A percentile compares a stretch with the other conserved stretches of the same genome.
phyloP scores from a whole-genome alignment of 2,888 invertebrate genomes.

The Drosophila acutilabella region DNA sequence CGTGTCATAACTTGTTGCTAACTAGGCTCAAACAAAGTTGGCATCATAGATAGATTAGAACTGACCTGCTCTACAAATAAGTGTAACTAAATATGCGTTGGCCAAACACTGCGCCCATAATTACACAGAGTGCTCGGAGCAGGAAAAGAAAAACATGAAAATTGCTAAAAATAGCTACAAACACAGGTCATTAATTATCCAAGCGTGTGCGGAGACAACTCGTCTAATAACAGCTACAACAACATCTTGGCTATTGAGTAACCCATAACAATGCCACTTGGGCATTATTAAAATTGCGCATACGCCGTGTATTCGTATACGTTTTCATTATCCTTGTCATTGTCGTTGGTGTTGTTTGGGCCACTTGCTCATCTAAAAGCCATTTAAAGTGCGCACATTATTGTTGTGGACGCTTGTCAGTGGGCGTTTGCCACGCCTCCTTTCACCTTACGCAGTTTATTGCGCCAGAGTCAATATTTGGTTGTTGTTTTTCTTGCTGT shows the following conservation, averaged over 20 bases:
- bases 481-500: constrained; percentile 52
- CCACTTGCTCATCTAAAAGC: constrained; percentile 56
- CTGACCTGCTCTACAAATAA: constrained; percentile 46
- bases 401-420: constrained; percentile 41
- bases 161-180: constrained; percentile 38
- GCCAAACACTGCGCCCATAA: constrained; percentile 33
- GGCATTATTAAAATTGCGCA: constrained; percentile 70
- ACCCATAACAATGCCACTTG: constrained; percentile 57
- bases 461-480: constrained; percentile 71
- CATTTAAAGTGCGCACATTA: constrained; percentile 66
- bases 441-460: constrained; percentile 49
- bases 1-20: constrained; percentile 9
- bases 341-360: constrained; percentile 24
- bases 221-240: constrained; percentile 14
- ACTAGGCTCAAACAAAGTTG: background rate
- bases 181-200: constrained; percentile 64
- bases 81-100: background rate
- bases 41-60: constrained; percentile 16
- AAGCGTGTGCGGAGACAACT: constrained; percentile 36
- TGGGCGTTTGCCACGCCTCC: constrained; percentile 3
- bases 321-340: background rate
- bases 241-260: constrained; percentile 7
- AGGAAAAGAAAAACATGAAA: background rate
- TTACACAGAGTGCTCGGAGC: constrained; percentile 40
- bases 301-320: constrained; percentile 51